Conservation (phyloP, 2,888 invertebrate genomes). For the Physocephala rufipes region DNA sequence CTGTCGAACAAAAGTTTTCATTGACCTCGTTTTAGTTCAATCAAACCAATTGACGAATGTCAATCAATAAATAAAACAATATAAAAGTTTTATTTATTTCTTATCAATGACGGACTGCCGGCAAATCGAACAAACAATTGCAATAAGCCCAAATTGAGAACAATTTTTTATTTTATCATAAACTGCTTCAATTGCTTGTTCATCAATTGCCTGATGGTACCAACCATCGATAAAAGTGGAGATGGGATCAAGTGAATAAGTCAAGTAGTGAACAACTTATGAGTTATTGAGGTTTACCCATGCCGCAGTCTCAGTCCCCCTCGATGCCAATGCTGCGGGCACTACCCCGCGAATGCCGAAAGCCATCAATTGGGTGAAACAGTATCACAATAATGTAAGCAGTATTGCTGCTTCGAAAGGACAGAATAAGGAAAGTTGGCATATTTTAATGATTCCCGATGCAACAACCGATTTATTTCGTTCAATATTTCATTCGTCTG, state of each 20-base stretch:
- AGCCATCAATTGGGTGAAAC: background rate
- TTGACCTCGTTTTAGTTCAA: too few species aligned
- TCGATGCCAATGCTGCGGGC: too few species aligned
- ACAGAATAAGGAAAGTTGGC: too few species aligned
- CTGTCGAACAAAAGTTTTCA: conserved; percentile 7
- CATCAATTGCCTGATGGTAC: background rate
- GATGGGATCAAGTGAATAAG: conserved; percentile 14
- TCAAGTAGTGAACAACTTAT: conserved; percentile 1
- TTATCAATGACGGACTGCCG: background rate
- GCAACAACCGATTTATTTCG: too few species aligned
- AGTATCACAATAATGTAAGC: too few species aligned
- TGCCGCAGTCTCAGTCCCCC: too few species aligned
- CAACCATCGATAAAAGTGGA: background rate
- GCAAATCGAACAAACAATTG: background rate
- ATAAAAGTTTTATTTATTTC: background rate
- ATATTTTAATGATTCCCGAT: too few species aligned
- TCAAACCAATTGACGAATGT: background rate
- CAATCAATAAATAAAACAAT: background rate
- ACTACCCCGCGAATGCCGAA: background rate
- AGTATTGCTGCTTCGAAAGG: too few species aligned
- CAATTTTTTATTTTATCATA: background rate
- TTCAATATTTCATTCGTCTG: too few species aligned
- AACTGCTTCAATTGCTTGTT: conserved; percentile 12
- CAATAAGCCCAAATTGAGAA: background rate
- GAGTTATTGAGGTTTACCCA: background rate